Base-by-base conservation (phyloP, 2,797 vertebrate species). In the Catamblyrhynchus diadema region DNA sequence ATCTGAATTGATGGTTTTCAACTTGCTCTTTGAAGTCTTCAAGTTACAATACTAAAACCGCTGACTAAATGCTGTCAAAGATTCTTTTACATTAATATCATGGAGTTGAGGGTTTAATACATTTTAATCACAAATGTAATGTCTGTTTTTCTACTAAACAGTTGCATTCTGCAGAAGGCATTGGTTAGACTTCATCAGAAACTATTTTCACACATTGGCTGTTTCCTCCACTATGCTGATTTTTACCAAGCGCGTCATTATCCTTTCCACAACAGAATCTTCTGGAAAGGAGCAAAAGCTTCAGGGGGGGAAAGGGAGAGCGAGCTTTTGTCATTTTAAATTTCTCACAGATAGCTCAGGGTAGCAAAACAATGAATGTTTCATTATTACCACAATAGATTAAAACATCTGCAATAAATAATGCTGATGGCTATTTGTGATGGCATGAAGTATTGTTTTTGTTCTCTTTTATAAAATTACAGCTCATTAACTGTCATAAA, bases 341-440 rank as follows among this genome's bases (percentile, higher is more conserved):
- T 96, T 97, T 97, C 75, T 93, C 93, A 82, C 95, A 95, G 95
- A 97, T 96, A 95, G 93, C 81, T 95, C 96, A 92, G 96, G 80
- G 84, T 97, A 97, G 95, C 88, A 95, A 81, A 96, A 97, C 95
- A 97, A 97, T 94, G 90, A 96, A 95, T 86, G 94, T 96, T 96
- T 96, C 95, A 94, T 93, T 97, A 94, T 92, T 90, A 90, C 95
- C 72, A 95, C 96, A 97, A 95, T 85, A 96, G 90, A 95, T 96
- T 97, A 96, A 97, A 96, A 95, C 95, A 96, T 97, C 89, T 97
- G 97, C 93, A 97, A 92, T 97, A 97, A 97, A 97, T 97, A 96
- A 94, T 77, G 71, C 64, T 96, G 92, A 95, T 95, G 95, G 97
- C 96, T 97, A 97, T 97, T 97, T 97, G 89, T 96, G 94, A 97